These are phyloP conservation scores for Oscarella lobularis DNA, from an alignment of 37 sponge, comb jelly and placozoan species.

Conservation along the genomic window DNA sequence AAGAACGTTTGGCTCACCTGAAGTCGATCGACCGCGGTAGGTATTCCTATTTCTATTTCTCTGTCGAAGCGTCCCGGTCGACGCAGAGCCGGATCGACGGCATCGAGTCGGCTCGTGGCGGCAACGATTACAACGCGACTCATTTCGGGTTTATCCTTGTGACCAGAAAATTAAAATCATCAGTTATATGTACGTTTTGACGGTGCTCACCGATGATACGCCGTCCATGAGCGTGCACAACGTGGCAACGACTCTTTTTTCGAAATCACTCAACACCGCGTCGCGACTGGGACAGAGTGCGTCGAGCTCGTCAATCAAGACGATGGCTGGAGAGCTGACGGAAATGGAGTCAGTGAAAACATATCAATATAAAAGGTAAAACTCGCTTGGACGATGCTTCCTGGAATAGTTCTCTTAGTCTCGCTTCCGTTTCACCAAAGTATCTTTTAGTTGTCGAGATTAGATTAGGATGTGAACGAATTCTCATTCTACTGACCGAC, in stretches of 20 bases:
- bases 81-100: slow-evolving; percentile 40
- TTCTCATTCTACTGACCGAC: too few relatives aligned
- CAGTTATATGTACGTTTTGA: not conserved
- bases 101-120: slow-evolving; percentile 55
- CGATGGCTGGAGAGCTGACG: slow-evolving; percentile 15
- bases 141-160: not conserved
- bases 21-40: slow-evolving; percentile 21
- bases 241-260: slow-evolving; percentile 20
- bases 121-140: slow-evolving; percentile 54
- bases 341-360: slow-evolving; percentile 24
- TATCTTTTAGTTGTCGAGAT: not conserved
- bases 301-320: slow-evolving; percentile 23
- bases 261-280: slow-evolving; percentile 18
- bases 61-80: slow-evolving; percentile 67
- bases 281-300: slow-evolving; percentile 28
- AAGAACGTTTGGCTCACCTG: slow-evolving; percentile 10
- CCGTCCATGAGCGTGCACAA: slow-evolving; percentile 27
- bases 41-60: slow-evolving; percentile 52
- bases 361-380: slow-evolving; percentile 7
- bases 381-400: slow-evolving; percentile 14
- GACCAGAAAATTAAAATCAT: not conserved
- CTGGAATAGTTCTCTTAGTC: slow-evolving; percentile 15
- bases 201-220: slow-evolving; percentile 12
- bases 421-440: slow-evolving; percentile 10
- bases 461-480: too few relatives aligned